Percentiles rank a stretch among this genome's conserved stretches.
Evolutionary conservation across 2,888 invertebrate genomes (phyloP).

Genomic region (Polylopha cassiicola): DNA sequence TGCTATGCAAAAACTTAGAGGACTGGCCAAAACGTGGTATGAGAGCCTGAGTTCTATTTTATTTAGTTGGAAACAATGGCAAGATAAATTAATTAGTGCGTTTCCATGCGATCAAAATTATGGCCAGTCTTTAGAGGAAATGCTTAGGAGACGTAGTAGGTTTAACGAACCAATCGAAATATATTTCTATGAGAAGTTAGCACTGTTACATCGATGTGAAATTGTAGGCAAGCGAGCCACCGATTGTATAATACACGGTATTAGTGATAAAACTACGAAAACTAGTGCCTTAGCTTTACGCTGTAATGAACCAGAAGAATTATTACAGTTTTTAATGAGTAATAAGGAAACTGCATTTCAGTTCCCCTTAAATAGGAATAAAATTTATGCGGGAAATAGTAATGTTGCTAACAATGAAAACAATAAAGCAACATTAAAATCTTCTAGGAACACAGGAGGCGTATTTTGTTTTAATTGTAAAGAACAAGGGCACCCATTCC

Average conservation of each 20-base stretch:
- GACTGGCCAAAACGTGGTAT: conserved; percentile 3
- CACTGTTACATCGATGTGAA: background rate
- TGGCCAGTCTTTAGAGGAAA: background rate
- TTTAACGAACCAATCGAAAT: no score
- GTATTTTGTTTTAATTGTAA: conserved; percentile 1
- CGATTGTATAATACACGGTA: no score
- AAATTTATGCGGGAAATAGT: no score
- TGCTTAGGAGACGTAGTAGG: background rate
- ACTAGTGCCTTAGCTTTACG: background rate
- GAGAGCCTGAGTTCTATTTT: background rate
- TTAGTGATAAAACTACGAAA: background rate
- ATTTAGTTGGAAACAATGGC: conserved; percentile 1
- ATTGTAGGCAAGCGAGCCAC: background rate
- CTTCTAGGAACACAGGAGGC: no score
- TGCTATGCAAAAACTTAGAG: background rate
- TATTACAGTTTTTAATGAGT: conserved; percentile 1
- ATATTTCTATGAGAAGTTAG: background rate
- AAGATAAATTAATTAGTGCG: background rate
- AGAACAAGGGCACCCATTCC: background rate
- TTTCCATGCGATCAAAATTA: background rate
- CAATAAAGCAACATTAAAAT: no score
- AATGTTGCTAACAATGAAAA: no score
- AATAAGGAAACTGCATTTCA: no score
- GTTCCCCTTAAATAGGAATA: no score
- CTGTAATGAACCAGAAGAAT: background rate